Percentiles rank a stretch among this genome's conserved stretches.
These are phyloP conservation scores for Falco punctatus DNA, from an alignment of 2,113 vertebrate species.

Conservation along the genomic window DNA sequence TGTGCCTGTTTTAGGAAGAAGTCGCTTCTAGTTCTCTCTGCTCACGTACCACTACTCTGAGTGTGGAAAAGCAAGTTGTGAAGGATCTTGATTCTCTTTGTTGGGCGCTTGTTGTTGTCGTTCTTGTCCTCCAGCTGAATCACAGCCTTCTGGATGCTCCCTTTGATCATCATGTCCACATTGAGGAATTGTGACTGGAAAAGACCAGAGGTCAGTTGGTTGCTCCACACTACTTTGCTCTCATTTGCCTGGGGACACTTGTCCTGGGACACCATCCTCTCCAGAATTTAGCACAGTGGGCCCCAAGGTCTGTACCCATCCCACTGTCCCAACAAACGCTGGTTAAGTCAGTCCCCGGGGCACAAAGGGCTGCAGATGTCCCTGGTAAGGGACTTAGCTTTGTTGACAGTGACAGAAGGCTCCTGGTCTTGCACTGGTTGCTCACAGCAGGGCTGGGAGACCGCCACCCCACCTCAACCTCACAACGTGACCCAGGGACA, in stretches of 20 bases:
- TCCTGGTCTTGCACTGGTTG: neutral
- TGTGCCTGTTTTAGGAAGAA: neutral
- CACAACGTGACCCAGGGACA: neutral
- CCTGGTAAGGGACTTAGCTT: neutral
- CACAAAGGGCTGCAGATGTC: neutral
- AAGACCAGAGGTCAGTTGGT: neutral
- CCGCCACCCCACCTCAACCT: neutral
- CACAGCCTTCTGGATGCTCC: constrained; percentile 49
- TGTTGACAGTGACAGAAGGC: neutral
- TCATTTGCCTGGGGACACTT: neutral
- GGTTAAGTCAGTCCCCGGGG: neutral
- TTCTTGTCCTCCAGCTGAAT: constrained; percentile 43
- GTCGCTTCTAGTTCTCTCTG: neutral
- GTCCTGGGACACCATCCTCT: neutral
- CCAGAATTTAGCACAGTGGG: neutral
- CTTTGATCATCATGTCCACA: neutral
- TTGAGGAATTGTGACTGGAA: neutral
- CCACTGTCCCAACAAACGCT: neutral
- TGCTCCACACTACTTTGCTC: neutral
- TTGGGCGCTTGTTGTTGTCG: constrained; percentile 31
- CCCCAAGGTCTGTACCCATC: neutral
- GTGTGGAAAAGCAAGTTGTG: neutral
- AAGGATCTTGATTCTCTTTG: constrained; percentile 30
- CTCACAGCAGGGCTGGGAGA: neutral
- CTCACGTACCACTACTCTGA: neutral